Percentiles rank a stretch among this genome's conserved stretches.
These are phyloP conservation scores for Amazona ochrocephala DNA, from an alignment of 2,797 vertebrate species.

Conservation along the genomic window DNA sequence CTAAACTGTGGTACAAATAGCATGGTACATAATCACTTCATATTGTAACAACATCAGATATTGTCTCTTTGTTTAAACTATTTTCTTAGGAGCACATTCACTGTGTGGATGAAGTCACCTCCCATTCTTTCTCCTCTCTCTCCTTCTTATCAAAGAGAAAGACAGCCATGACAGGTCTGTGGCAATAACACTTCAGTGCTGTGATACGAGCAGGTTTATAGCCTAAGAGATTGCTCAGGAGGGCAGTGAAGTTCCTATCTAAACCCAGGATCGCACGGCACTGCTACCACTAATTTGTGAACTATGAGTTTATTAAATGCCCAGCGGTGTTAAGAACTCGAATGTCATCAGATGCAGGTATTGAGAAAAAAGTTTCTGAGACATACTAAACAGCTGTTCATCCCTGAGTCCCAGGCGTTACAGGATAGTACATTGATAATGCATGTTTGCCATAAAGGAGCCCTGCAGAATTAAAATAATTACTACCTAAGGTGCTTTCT, in stretches of 20 bases:
- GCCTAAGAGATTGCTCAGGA: neutral
- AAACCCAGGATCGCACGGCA: neutral
- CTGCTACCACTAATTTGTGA: neutral
- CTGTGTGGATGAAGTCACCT: neutral
- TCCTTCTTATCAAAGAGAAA: neutral
- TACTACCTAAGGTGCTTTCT: neutral
- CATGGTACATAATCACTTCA: neutral
- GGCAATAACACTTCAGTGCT: neutral
- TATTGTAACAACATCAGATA: neutral
- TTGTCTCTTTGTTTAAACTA: neutral
- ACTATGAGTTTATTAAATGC: neutral
- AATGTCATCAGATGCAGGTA: neutral
- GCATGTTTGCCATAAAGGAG: neutral
- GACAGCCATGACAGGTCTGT: neutral
- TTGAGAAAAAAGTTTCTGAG: neutral
- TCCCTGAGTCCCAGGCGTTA: neutral
- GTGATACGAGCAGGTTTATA: neutral
- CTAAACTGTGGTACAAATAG: neutral
- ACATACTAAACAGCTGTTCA: neutral
- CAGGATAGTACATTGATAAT: neutral
- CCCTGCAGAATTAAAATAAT: neutral
- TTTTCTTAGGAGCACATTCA: fast-evolving
- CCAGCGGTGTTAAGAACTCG: neutral
- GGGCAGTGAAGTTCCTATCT: neutral
- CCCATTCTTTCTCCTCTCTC: neutral